These are phyloP conservation scores for Amphiprion clarkii DNA, from an alignment of 2,797 vertebrate genomes.

Conservation along the genomic window DNA sequence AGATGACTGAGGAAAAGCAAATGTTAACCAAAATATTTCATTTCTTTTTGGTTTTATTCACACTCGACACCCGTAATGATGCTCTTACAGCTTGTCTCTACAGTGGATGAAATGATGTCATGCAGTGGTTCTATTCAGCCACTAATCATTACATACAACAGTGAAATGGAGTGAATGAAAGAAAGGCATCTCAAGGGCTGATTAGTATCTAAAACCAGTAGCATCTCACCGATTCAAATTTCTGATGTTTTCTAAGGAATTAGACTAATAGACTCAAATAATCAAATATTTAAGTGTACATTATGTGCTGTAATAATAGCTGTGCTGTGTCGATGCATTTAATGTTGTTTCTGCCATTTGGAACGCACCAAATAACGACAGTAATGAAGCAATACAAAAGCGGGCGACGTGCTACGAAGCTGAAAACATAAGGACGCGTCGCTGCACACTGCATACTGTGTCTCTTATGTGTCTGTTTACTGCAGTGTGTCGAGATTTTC, in stretches of 20 bases:
- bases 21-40: conserved; percentile 57
- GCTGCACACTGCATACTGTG: conserved; percentile 8
- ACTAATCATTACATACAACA: conserved; percentile 27
- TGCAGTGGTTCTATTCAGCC: conserved; percentile 36
- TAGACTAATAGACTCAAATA: conserved; percentile 14
- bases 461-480: conserved; percentile 30
- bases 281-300: conserved; percentile 21
- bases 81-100: conserved; percentile 40
- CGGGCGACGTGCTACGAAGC: conserved; percentile 8
- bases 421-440: neutral
- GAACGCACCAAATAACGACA: conserved; percentile 39
- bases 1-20: conserved; percentile 21
- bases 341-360: conserved; percentile 32
- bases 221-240: conserved; percentile 7
- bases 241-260: conserved; percentile 32
- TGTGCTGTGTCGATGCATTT: conserved; percentile 50
- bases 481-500: conserved; percentile 7
- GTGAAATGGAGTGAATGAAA: conserved; percentile 4
- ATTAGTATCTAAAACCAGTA: conserved; percentile 39
- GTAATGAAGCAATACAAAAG: conserved; percentile 67
- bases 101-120: conserved; percentile 64
- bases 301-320: conserved; percentile 36
- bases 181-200: conserved; percentile 67
- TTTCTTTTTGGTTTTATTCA: conserved; percentile 38
- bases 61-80: conserved; percentile 29